A percentile compares a stretch with the other conserved stretches of the same genome.
Conservation (phyloP, 2,113 vertebrate species). For the Gavia stellata region DNA sequence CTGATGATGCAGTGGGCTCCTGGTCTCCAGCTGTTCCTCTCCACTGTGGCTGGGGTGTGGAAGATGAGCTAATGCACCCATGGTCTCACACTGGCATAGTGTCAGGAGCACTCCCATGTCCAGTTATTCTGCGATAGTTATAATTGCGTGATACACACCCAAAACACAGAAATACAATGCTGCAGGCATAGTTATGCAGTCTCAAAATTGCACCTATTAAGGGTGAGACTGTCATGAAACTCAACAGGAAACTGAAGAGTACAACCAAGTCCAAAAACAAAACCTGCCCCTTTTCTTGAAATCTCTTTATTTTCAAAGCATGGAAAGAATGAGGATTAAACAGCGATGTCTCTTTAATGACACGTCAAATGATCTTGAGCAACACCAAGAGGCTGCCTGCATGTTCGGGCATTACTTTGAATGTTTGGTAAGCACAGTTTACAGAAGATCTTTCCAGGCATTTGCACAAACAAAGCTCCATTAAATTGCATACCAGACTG, state of each 20-base stretch:
- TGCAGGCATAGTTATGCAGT: not conserved
- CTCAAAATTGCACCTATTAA: not conserved
- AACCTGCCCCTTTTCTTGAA: not conserved
- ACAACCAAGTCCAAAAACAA: conserved; percentile 9
- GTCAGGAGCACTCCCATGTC: not conserved
- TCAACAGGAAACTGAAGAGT: not conserved
- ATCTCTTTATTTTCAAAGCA: not conserved
- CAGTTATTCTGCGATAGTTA: not conserved
- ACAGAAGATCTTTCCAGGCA: not conserved
- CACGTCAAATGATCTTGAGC: not conserved
- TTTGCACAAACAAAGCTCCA: not conserved
- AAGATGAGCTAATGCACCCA: not conserved
- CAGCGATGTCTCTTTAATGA: not conserved
- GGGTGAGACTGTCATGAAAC: not conserved
- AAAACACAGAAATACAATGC: not conserved
- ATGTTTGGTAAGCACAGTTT: not conserved
- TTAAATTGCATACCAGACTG: not conserved
- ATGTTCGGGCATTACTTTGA: not conserved
- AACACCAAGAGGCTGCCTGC: not conserved
- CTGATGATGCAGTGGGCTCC: not conserved
- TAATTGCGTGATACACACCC: not conserved
- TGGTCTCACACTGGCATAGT: not conserved
- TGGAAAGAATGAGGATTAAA: not conserved
- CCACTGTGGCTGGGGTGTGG: rapidly evolving
- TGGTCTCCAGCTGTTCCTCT: not conserved